These are phyloP conservation scores for Aphidius ervi DNA, from an alignment of 1,140 invertebrate species.

Conservation along the genomic window DNA sequence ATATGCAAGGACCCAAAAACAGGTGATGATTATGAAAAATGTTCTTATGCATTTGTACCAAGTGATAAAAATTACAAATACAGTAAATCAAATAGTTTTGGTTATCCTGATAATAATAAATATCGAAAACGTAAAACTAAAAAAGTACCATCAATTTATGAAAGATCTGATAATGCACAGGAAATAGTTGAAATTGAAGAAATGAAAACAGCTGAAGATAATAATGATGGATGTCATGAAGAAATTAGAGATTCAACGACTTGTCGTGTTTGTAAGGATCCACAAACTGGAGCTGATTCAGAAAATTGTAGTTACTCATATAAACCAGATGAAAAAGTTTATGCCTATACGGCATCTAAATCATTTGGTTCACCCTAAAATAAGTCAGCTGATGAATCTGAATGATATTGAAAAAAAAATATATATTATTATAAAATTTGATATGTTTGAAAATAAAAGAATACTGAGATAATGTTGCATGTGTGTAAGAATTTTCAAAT, in stretches of 20 bases:
- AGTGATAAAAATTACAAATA: constrained; percentile 68
- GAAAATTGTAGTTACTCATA: constrained; percentile 69
- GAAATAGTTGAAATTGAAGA: constrained; percentile 57
- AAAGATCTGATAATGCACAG: constrained; percentile 45
- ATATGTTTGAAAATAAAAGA: background rate
- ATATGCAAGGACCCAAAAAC: constrained; percentile 65
- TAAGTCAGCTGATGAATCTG: constrained; percentile 1
- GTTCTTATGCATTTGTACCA: constrained; percentile 64
- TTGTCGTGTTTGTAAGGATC: constrained; percentile 66
- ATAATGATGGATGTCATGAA: constrained; percentile 12
- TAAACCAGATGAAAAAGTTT: constrained; percentile 65
- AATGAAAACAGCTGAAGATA: background rate
- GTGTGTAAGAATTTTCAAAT: too few species aligned
- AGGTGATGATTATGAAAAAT: constrained; percentile 67
- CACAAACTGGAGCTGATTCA: constrained; percentile 66
- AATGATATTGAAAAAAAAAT: background rate
- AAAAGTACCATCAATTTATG: constrained; percentile 14
- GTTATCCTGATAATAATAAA: constrained; percentile 29
- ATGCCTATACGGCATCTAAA: constrained; percentile 54
- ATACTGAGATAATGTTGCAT: background rate
- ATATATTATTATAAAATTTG: too few species aligned
- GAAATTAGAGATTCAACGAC: constrained; percentile 55
- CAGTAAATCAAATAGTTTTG: constrained; percentile 44
- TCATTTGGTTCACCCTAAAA: constrained; percentile 34
- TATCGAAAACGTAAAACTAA: constrained; percentile 4